Evolutionary conservation across 2,113 vertebrate genomes (phyloP).

Genomic region (Charina bottae): DNA sequence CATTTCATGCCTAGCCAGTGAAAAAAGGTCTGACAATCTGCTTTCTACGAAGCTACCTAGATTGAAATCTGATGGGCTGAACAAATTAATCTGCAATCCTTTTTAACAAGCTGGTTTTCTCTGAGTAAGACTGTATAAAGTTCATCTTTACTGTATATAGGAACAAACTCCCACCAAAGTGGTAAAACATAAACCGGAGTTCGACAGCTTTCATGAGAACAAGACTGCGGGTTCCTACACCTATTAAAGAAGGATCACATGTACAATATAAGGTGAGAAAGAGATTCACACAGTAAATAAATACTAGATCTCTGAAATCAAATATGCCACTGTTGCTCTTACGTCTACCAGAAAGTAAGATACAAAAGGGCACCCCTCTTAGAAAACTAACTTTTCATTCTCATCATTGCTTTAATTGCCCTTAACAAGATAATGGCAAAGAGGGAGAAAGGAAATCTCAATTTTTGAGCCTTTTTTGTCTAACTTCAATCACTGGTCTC

Average conservation of each 20-base stretch:
- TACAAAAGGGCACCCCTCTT: neutral
- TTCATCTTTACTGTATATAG: neutral
- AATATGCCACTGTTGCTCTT: neutral
- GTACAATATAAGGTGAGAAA: neutral
- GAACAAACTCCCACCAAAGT: neutral
- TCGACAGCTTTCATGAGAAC: neutral
- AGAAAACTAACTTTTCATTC: neutral
- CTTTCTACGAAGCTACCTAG: neutral
- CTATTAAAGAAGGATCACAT: neutral
- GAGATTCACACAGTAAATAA: neutral
- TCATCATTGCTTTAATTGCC: neutral
- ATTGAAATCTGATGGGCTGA: neutral
- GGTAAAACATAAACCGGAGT: neutral
- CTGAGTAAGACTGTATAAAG: neutral
- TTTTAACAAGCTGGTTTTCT: neutral
- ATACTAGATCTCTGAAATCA: neutral
- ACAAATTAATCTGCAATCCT: neutral
- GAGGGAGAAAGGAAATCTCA: neutral
- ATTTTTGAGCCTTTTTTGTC: neutral
- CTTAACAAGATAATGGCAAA: neutral
- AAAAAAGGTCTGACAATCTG: neutral
- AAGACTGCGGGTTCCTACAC: neutral
- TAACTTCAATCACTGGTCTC: neutral
- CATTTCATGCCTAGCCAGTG: neutral
- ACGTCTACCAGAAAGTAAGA: neutral